Evolutionary conservation across 2,797 vertebrate genomes (phyloP), one percentile per base, ranked within the genome.

Genomic region (Syngnathus acus): DNA sequence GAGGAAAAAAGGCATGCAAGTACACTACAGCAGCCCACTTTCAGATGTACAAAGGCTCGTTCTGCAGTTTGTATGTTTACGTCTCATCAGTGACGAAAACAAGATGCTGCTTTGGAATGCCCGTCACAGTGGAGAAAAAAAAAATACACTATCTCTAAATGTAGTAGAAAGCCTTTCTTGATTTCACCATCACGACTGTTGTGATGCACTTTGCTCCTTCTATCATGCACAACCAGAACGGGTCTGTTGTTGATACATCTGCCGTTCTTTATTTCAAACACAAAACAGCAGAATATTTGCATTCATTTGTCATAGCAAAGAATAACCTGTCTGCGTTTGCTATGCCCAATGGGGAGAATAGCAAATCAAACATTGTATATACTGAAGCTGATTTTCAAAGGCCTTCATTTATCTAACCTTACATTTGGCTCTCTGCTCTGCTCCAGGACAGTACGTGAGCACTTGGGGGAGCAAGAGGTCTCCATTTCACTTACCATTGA

Each of bases 401-500:
- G 51, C 51, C 21, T 54, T 54, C 21, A 13, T 54, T 21, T 23
- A 23, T 54, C 21, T 4, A 9, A 54, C n/a, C 21, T 21, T 21
- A 54, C 21, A 23, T 23, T 10, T 9, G 7, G n/a, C 26, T 8
- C 6, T 62, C 40, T 62, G 32, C 26, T 40, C 16, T 38, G 13
- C 63, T 17, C 65, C 83, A 99, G 97, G 88, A 90, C 93, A 74
- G 91, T 98, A 83, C 92, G 94, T 67, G 92, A 98, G 74, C 96
- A 98, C 90, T 93, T 99, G 0, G 97, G 96, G 45, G 97, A 99
- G 76, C 94, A 98, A 81, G 95, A 98, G 82, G 95, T 98, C 75
- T 95, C 94, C 80, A 94, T 98, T 82, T 97, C 95, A 4, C 89
- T 99, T 87, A 94, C 93, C 81, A 93, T 99, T 48, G 93, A 96